phyloP scores from a whole-genome alignment of 2,113 vertebrate species.

The Quiscalus mexicanus region DNA sequence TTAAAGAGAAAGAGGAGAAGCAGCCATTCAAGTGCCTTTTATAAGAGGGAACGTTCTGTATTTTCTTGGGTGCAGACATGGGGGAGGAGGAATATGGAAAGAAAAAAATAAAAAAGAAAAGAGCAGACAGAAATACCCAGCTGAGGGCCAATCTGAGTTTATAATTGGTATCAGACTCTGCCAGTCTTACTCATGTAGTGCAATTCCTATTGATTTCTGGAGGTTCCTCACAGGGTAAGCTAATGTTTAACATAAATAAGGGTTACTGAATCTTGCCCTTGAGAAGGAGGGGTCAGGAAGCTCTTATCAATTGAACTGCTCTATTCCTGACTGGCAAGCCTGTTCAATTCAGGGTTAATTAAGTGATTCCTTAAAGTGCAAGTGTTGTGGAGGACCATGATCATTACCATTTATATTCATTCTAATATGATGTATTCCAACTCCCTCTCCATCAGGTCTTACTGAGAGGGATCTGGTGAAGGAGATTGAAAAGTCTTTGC shows the following conservation, averaged over 20 bases:
- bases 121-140: constrained; percentile 15
- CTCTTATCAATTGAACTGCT: background rate
- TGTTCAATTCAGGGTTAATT: background rate
- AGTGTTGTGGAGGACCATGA: background rate
- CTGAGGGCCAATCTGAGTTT: background rate
- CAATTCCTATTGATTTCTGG: constrained; percentile 38
- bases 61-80: constrained; percentile 28
- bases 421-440: background rate
- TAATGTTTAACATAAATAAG: constrained; percentile 37
- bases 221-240: background rate
- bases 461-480: background rate
- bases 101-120: background rate
- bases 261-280: background rate
- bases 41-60: constrained; percentile 6
- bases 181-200: background rate
- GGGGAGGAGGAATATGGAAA: constrained; percentile 17
- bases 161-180: constrained; percentile 17
- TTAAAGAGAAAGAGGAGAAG: background rate
- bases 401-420: background rate
- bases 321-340: background rate
- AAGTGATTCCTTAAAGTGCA: constrained; percentile 6
- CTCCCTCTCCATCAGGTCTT: background rate
- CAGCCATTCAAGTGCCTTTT: constrained; percentile 42
- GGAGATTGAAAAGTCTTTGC: background rate
- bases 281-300: background rate